Evolutionary conservation across 2,113 vertebrate genomes (phyloP).

Genomic region (Triplophysa siluroides): DNA sequence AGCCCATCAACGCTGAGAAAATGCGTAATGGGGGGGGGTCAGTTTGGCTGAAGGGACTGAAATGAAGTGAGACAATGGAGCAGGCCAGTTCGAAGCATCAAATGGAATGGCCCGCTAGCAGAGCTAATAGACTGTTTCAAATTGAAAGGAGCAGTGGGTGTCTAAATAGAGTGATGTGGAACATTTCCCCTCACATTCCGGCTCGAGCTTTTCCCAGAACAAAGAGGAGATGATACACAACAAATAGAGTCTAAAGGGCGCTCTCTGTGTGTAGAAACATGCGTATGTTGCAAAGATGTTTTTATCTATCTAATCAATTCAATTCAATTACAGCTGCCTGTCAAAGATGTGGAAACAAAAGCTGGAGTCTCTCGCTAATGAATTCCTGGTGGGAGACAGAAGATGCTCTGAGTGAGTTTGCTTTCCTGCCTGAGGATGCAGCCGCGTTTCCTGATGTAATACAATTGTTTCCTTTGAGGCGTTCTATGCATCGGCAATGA

Average conservation of each 20-base stretch:
- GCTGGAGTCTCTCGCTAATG: conserved; percentile 50
- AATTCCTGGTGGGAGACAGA: conserved; percentile 34
- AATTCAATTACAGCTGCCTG: conserved; percentile 57
- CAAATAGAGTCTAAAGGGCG: conserved; percentile 27
- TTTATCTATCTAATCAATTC: conserved; percentile 62
- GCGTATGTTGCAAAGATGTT: conserved; percentile 40
- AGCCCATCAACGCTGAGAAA: neutral
- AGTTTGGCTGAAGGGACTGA: conserved; percentile 49
- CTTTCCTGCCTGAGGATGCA: conserved; percentile 42
- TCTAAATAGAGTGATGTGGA: conserved; percentile 69
- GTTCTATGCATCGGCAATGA: conserved; percentile 16
- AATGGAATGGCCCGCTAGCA: conserved; percentile 68
- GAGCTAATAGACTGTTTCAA: conserved; percentile 72
- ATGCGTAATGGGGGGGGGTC: neutral
- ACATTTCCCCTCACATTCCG: conserved; percentile 67
- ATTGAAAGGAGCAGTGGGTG: conserved; percentile 71
- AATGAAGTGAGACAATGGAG: conserved; percentile 69
- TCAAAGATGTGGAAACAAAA: conserved; percentile 48
- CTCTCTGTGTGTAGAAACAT: conserved; percentile 52
- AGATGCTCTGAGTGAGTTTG: conserved; percentile 6
- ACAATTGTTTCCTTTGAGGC: conserved; percentile 43
- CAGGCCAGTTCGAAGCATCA: conserved; percentile 67
- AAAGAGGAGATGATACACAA: conserved; percentile 36
- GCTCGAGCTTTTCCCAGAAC: conserved; percentile 54
- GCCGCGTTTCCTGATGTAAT: conserved; percentile 42